A percentile compares a stretch with the other conserved stretches of the same genome.
These are phyloP conservation scores for Machimus rusticus DNA, from an alignment of 2,888 invertebrate genomes.

Conservation along the genomic window DNA sequence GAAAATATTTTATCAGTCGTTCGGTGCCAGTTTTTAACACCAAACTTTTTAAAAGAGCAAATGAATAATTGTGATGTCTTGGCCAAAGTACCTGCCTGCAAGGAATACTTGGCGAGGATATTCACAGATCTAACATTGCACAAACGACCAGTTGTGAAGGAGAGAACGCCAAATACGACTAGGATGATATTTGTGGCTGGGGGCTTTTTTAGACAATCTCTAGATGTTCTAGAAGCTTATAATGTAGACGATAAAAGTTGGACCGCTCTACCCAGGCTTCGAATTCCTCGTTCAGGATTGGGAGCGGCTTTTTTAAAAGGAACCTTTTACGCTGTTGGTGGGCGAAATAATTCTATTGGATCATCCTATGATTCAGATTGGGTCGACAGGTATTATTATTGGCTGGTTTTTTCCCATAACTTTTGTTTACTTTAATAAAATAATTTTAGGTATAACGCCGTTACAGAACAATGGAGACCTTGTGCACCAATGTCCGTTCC, in stretches of 20 bases:
- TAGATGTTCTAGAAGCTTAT: slow-evolving; percentile 87
- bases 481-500: slow-evolving; percentile 89
- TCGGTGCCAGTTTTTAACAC: slow-evolving; percentile 90
- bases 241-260: slow-evolving; percentile 87
- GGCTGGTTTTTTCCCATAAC: neutral
- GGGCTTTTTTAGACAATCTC: slow-evolving; percentile 85
- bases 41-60: slow-evolving; percentile 88
- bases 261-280: slow-evolving; percentile 81
- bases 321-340: slow-evolving; percentile 90
- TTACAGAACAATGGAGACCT: slow-evolving; percentile 84
- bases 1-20: slow-evolving; percentile 88
- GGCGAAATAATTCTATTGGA: slow-evolving; percentile 88
- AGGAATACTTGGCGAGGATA: slow-evolving; percentile 88
- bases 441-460: slow-evolving; percentile 76
- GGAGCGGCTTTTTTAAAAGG: slow-evolving; percentile 88
- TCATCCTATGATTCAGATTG: slow-evolving; percentile 87
- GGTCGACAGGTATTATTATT: slow-evolving; percentile 69
- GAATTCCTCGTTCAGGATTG: slow-evolving; percentile 86
- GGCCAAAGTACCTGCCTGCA: slow-evolving; percentile 86
- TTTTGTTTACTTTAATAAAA: neutral
- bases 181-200: slow-evolving; percentile 91
- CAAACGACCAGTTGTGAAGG: slow-evolving; percentile 83
- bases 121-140: slow-evolving; percentile 91
- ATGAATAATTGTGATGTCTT: slow-evolving; percentile 89
- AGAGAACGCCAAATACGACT: slow-evolving; percentile 86